Evolutionary conservation across 2,113 vertebrate species (phyloP), one percentile per base, ranked within the genome.

Genomic region (Silurus asotus): DNA sequence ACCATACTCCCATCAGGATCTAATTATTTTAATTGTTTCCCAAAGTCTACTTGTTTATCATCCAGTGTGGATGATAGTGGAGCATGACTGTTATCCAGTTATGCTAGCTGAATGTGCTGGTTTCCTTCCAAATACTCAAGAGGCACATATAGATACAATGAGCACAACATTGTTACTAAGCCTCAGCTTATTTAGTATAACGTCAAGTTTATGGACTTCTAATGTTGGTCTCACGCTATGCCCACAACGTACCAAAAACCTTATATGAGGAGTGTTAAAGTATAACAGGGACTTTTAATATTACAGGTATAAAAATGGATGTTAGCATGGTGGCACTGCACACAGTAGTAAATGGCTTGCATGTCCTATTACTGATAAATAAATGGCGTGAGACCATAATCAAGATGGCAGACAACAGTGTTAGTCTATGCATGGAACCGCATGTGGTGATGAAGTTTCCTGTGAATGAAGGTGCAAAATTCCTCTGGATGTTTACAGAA

Each of bases 1-100:
- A 48, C 61, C 20, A 51, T 2, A 1, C 17, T 82, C 61, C 48
- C 48, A 82, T 82, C 61, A 9, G 61, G 80, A 53, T 65, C 13
- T 53, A 65, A 82, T 65, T 25, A 64, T 28, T 53, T n/a, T 15
- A 65, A 82, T 65, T 64, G 20, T 64, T 64, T 81, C 79, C 61
- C 7, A 37, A 82, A 64, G 61, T 82, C 20, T 4, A 82, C 45
- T 81, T 65, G 20, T 64, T 64, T 51, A 64, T 81, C 37, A 81
- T 81, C 64, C 45, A n/a, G 59, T 51, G 37, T 37, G 37, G 37
- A 37, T 37, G 37, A 37, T 37, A 37, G 37, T 37, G 37, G 37
- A 37, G 37, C 37, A 37, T 37, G 37, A 37, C 37, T 37, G 37
- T 2, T 61, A 48, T 17, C 11, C 37, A 61, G 9, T 45, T 37